Evolutionary conservation across 2,888 invertebrate species (phyloP).

Genomic region (Yponomeuta malinellus): DNA sequence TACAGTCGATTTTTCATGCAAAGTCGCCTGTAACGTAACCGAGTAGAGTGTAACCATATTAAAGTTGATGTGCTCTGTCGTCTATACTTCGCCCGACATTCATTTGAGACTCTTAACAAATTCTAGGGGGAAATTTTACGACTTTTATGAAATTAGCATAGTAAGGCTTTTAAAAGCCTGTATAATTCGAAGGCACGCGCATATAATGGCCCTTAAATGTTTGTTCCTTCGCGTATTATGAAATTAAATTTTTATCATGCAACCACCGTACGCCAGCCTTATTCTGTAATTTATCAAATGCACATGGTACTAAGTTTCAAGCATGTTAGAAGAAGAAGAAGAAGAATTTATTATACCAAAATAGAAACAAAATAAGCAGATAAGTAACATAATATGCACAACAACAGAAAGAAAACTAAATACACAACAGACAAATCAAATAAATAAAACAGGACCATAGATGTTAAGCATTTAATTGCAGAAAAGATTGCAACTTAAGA

Average conservation of each 20-base stretch:
- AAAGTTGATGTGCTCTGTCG: too few relatives aligned
- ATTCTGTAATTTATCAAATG: not conserved
- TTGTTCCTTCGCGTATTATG: conserved; percentile 26
- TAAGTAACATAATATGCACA: too few relatives aligned
- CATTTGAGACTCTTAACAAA: not conserved
- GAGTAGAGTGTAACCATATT: too few relatives aligned
- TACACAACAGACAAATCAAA: too few relatives aligned
- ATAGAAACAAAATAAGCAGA: too few relatives aligned
- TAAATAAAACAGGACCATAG: too few relatives aligned
- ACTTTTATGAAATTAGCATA: conserved; percentile 10
- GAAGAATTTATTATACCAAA: too few relatives aligned
- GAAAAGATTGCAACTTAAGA: too few relatives aligned
- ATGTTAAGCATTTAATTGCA: too few relatives aligned
- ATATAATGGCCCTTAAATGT: conserved; percentile 21
- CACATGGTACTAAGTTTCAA: not conserved
- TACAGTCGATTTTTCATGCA: too few relatives aligned
- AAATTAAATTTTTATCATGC: conserved; percentile 31
- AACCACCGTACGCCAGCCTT: not conserved
- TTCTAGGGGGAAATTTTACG: not conserved
- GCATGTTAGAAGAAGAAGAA: not conserved
- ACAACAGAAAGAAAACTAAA: too few relatives aligned
- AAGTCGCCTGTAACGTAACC: too few relatives aligned
- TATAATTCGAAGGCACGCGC: conserved; percentile 3
- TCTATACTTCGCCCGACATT: not conserved
- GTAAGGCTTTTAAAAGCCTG: conserved; percentile 5